Evolutionary conservation across 2,113 vertebrate species (phyloP), one percentile per base, ranked within the genome.

Genomic region (Condylura cristata): DNA sequence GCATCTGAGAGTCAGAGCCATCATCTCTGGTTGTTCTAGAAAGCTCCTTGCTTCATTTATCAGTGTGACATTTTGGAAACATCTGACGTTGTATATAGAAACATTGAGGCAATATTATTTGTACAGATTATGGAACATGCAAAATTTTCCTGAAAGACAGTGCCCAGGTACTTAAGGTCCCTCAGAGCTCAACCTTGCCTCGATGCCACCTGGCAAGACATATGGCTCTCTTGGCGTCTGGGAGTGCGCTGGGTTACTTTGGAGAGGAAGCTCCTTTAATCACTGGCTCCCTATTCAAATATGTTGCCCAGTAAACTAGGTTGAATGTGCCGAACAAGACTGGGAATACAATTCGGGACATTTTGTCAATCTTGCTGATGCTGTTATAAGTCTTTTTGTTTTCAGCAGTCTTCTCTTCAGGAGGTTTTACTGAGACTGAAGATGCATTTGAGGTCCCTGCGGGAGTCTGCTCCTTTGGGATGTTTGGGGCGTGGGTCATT

Each of bases 381-480:
- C 99, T 99, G 98, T 99, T 99, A 97, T 99, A 99, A 90, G 99
- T 99, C 98, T 99, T 99, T 98, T 99, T 99, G 96, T 98, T 99
- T 97, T 99, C 99, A 6, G 98, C 70, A 0, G 98, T 97, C 97
- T 99, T 99, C 97, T 98, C 97, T 96, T 99, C 99, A 0, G 98
- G 83, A 26, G 99, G 84, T 95, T 99, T 99, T 76, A 98, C 98
- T 87, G 99, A 98, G 66, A 98, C 98, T 0, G 99, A 92, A 10
- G 99, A 97, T 93, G 98, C 96, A 81, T 99, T 99, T 74, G 99
- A 98, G 75, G 99, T 99, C 90, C 99, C 99, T 32, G 99, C 97
- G 63, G 99, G 98, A 89, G 98, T 97, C 0, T 99, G 96, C 82
- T 99, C 99, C 98, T 99, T 99, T n/a, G 98, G 99, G 61, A 99